Percentiles rank a stretch among this genome's conserved stretches.
These are phyloP conservation scores for Delichon dasypus DNA, from an alignment of 2,797 vertebrate species.

Conservation along the genomic window DNA sequence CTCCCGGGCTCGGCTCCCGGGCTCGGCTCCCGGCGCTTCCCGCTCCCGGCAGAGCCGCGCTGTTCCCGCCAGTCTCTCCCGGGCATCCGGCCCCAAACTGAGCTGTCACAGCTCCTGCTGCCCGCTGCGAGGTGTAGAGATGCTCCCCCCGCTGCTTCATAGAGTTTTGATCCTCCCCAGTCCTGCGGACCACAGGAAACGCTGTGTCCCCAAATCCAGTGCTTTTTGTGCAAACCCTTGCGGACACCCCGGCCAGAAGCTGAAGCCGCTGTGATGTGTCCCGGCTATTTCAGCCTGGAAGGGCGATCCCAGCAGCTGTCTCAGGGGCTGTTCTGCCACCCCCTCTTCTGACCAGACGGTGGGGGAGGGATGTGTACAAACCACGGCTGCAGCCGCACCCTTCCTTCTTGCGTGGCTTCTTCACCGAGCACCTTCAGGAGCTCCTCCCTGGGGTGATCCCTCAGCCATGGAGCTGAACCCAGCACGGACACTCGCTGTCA, in stretches of 20 bases:
- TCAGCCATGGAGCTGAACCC: background rate
- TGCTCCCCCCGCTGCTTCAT: background rate
- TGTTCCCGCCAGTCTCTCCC: rapidly evolving
- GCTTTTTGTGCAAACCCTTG: rapidly evolving
- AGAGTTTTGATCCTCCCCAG: background rate
- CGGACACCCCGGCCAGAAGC: background rate
- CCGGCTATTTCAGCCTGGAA: background rate
- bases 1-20: too few species aligned
- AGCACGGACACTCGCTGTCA: rapidly evolving
- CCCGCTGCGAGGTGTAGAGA: rapidly evolving
- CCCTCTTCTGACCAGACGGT: background rate
- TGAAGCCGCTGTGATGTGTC: rapidly evolving
- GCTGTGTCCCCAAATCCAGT: rapidly evolving
- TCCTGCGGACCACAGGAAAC: rapidly evolving
- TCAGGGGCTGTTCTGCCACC: background rate
- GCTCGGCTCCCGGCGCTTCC: too few species aligned
- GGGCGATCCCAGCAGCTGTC: background rate
- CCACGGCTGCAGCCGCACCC: background rate
- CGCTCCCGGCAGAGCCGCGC: background rate
- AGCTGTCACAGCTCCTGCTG: background rate
- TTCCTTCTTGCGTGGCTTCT: background rate
- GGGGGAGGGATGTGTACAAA: background rate
- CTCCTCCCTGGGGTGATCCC: background rate
- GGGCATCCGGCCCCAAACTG: rapidly evolving
- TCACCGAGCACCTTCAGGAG: background rate